Evolutionary conservation across 1,140 invertebrate species (phyloP), one percentile per base, ranked within the genome.

Genomic region (Ostrea denselamellosa): DNA sequence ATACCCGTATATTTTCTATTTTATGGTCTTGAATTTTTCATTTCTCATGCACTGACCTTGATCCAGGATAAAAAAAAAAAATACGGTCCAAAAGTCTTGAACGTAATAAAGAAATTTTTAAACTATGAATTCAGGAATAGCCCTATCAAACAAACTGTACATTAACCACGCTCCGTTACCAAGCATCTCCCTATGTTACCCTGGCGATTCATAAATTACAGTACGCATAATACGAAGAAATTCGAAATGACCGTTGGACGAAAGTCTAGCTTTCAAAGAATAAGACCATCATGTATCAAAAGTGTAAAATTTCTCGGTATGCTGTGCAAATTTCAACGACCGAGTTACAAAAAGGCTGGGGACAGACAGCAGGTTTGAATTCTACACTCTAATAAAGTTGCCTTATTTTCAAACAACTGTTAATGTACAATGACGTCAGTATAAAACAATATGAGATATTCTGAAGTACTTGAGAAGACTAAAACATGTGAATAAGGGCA

Each of bases 201-300:
- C 14, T 56, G 52, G 51, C 58, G 51, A 25, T 88, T 84, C 25
- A 44, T 22, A 8, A 85, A 22, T 51, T 86, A 88, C 53, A 88
- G 44, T 8, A 85, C 34, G 53, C 85, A 85, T n/a, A n/a, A n/a
- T n/a, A n/a, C n/a, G 25, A 84, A 83, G 68, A 88, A 88, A 65
- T 86, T 25, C 9, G 85, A 28, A 22, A 88, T 71, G 62, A 54
- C 65, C 56, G 82, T 25, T 1, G 65, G 19, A 19, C 85, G 44
- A 54, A 82, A 71, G n/a, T n/a, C 34, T 44, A 44, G 5, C 34
- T 44, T n/a, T n/a, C 2, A 25, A 88, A n/a, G 52, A 88, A 22
- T 52, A 88, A 83, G 10, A 88, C 53, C 17, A 88, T 28, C 12
- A 88, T 53, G 52, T 88, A 83, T 17, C 68, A 7, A 88, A 65